Conservation (phyloP, 2,888 invertebrate genomes). For the Pollenia angustigena region DNA sequence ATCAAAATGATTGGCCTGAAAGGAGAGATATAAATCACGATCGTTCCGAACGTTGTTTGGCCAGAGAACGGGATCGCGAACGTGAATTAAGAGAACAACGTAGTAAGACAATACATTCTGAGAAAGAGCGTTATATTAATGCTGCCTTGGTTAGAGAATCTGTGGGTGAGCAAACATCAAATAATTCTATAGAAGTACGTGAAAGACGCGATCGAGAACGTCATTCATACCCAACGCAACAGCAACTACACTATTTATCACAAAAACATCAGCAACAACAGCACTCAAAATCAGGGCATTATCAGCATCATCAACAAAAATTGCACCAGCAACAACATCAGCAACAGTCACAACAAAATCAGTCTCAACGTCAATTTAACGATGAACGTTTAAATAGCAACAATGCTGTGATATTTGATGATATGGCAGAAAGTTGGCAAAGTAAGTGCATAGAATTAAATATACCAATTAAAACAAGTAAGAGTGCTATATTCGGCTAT, state of each 20-base stretch:
- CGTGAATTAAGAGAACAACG: conserved; percentile 79
- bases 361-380: conserved; percentile 74
- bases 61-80: conserved; percentile 75
- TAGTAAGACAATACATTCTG: conserved; percentile 70
- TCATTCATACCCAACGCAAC: conserved; percentile 39
- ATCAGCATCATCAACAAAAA: conserved; percentile 72
- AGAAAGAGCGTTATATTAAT: conserved; percentile 74
- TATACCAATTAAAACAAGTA: no score
- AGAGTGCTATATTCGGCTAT: no score
- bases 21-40: conserved; percentile 58
- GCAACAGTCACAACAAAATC: conserved; percentile 73
- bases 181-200: conserved; percentile 73
- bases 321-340: conserved; percentile 56
- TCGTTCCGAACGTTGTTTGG: conserved; percentile 59
- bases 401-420: conserved; percentile 94
- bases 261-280: conserved; percentile 54
- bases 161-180: conserved; percentile 55
- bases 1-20: conserved; percentile 67
- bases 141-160: conserved; percentile 68
- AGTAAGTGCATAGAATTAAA: conserved; percentile 83
- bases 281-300: conserved; percentile 29
- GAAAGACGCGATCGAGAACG: conserved; percentile 76
- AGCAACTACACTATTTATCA: conserved; percentile 48
- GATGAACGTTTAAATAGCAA: conserved; percentile 87
- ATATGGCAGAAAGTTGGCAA: conserved; percentile 93